Evolutionary conservation across 1,140 invertebrate species (phyloP).

Genomic region (Zaprionus gabonicus): DNA sequence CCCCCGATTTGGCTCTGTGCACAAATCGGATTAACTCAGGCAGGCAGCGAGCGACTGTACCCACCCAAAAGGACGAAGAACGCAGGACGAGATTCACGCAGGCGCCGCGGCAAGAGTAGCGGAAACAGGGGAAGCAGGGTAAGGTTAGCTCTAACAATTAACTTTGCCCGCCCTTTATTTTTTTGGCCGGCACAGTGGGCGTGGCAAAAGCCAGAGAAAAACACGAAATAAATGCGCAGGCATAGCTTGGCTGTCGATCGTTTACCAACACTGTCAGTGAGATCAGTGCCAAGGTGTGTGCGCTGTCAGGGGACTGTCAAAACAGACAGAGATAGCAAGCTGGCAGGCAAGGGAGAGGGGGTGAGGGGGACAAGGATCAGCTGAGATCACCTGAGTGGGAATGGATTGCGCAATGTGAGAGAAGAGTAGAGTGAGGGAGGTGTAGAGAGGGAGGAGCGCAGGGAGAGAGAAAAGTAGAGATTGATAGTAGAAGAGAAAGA

Average conservation of each 20-base stretch:
- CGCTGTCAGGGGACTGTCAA: conserved; percentile 67
- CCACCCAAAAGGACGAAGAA: background rate
- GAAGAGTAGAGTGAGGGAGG: too few species aligned
- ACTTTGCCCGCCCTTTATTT: conserved; percentile 49
- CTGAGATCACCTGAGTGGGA: background rate
- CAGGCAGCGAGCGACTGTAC: conserved; percentile 7
- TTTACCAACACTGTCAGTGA: conserved; percentile 59
- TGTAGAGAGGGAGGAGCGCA: background rate
- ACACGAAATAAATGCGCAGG: conserved; percentile 39
- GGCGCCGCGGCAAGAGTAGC: conserved; percentile 37
- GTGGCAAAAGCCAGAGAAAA: conserved; percentile 37
- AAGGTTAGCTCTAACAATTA: conserved; percentile 68
- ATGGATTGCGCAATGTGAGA: too few species aligned
- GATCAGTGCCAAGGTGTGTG: background rate
- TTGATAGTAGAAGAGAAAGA: background rate
- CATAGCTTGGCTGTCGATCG: conserved; percentile 26
- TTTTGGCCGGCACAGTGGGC: conserved; percentile 43
- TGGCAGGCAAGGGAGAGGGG: background rate
- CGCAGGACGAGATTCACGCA: conserved; percentile 61
- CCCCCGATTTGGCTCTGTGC: conserved; percentile 59
- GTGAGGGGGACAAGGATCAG: conserved; percentile 27
- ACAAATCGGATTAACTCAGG: conserved; percentile 79
- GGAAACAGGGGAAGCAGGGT: background rate
- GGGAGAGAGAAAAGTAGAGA: background rate
- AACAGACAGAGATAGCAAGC: conserved; percentile 50